These are phyloP conservation scores for Choloepus didactylus DNA, from an alignment of 2,797 vertebrate species.

Conservation along the genomic window DNA sequence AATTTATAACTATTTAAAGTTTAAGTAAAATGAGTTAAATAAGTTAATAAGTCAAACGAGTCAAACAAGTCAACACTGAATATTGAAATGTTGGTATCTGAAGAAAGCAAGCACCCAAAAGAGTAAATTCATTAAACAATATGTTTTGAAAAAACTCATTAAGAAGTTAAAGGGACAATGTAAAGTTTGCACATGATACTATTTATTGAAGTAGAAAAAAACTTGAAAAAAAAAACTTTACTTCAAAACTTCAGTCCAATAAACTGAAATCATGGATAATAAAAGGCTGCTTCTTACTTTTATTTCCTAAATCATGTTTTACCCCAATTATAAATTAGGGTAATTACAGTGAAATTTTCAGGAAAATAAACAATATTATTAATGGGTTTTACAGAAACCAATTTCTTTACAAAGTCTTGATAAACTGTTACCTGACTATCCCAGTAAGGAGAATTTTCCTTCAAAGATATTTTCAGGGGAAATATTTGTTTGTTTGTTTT, in stretches of 20 bases:
- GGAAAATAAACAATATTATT: constrained; percentile 61
- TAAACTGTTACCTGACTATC: constrained; percentile 67
- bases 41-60: too few species aligned
- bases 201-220: constrained; percentile 79
- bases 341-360: constrained; percentile 69
- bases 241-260: constrained; percentile 68
- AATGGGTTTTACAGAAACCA: constrained; percentile 75
- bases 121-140: constrained; percentile 78
- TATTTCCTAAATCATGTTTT: constrained; percentile 62
- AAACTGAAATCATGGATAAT: constrained; percentile 63
- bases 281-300: constrained; percentile 64
- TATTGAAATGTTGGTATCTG: constrained; percentile 82
- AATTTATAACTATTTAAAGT: constrained; percentile 42
- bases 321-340: constrained; percentile 61
- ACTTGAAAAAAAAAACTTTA: constrained; percentile 55
- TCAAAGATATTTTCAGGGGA: constrained; percentile 69
- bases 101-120: constrained; percentile 83
- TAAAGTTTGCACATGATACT: constrained; percentile 67
- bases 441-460: constrained; percentile 74
- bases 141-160: constrained; percentile 72
- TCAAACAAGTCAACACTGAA: constrained; percentile 78
- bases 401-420: constrained; percentile 71
- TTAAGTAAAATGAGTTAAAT: constrained; percentile 71
- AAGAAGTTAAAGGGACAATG: constrained; percentile 79
- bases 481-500: constrained; percentile 67